Evolutionary conservation across 2,797 vertebrate genomes (phyloP).

Genomic region (Danio tinwini): DNA sequence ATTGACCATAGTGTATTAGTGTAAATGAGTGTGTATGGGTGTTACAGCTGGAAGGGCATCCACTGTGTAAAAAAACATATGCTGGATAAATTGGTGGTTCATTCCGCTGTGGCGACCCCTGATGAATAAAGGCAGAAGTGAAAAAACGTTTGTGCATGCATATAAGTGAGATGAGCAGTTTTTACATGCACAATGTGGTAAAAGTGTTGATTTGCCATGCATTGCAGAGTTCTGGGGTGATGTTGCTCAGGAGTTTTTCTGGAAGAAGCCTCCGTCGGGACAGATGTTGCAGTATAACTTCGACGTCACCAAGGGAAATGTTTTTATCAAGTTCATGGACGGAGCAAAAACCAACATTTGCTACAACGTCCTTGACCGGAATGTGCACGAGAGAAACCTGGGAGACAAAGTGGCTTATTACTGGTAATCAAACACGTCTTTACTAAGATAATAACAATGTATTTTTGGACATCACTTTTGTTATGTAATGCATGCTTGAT

Average conservation of each 20-base stretch:
- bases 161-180: background rate
- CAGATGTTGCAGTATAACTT: constrained; percentile 83
- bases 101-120: too few relatives aligned
- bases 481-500: background rate
- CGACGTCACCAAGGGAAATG: constrained; percentile 79
- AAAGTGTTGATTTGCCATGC: constrained; percentile 16
- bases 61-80: too few relatives aligned
- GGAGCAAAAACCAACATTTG: constrained; percentile 87
- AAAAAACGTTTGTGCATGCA: too few relatives aligned
- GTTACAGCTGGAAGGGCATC: too few relatives aligned
- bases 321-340: constrained; percentile 84
- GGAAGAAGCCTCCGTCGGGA: constrained; percentile 79
- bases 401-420: constrained; percentile 82
- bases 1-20: too few relatives aligned
- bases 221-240: constrained; percentile 83
- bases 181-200: background rate
- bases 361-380: constrained; percentile 84
- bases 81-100: too few relatives aligned
- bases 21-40: too few relatives aligned
- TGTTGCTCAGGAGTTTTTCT: constrained; percentile 79
- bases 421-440: constrained; percentile 75
- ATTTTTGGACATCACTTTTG: background rate
- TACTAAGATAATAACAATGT: too few relatives aligned
- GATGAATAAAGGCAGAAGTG: too few relatives aligned
- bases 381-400: constrained; percentile 76